Conservation (phyloP, 2,888 invertebrate genomes). For the Rhaphigaster nebulosa region DNA sequence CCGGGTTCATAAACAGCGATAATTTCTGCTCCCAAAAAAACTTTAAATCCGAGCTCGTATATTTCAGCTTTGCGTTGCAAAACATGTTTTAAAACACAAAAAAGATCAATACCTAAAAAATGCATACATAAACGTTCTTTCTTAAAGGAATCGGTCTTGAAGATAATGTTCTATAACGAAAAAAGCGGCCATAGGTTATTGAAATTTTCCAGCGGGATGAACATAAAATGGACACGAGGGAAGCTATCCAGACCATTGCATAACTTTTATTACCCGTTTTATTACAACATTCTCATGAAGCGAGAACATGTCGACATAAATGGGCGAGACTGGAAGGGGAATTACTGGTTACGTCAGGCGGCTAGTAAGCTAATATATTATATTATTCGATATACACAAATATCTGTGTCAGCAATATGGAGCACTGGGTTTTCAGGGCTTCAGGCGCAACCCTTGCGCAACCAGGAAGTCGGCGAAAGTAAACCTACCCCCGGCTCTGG, state of each 20-base stretch:
- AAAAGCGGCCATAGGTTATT: background rate
- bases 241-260: background rate
- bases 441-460: constrained; percentile 39
- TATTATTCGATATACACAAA: constrained; percentile 46
- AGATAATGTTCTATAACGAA: background rate
- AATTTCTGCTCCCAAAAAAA: background rate
- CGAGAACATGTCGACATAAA: constrained; percentile 45
- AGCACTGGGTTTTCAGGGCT: constrained; percentile 46
- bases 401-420: constrained; percentile 43
- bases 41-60: background rate
- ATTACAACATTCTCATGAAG: constrained; percentile 37
- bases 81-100: background rate
- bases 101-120: background rate
- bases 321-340: constrained; percentile 44
- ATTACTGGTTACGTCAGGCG: constrained; percentile 32
- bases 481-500: constrained; percentile 21
- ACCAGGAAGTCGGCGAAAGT: constrained; percentile 48
- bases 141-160: background rate
- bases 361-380: constrained; percentile 49
- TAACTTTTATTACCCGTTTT: constrained; percentile 39
- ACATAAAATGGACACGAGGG: background rate
- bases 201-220: background rate
- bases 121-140: background rate
- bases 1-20: no score
- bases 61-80: background rate